These are phyloP conservation scores for Leucopternis melanops DNA, from an alignment of 2,113 vertebrate genomes.

Conservation along the genomic window DNA sequence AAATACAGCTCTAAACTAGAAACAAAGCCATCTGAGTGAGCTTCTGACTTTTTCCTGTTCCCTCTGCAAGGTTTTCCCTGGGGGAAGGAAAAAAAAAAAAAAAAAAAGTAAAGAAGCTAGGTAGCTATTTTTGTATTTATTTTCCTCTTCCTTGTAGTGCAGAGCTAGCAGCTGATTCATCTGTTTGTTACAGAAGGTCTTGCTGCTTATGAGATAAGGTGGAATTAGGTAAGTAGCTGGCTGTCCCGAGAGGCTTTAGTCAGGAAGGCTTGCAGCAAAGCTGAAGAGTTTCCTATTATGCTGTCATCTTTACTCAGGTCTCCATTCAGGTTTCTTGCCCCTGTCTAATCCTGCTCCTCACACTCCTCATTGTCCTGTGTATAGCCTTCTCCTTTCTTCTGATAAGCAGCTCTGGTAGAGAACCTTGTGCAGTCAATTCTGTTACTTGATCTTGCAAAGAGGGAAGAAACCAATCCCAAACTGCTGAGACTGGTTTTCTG, in stretches of 20 bases:
- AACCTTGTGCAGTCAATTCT: neutral
- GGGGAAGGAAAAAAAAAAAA: accelerated
- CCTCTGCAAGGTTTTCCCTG: neutral
- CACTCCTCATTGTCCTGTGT: neutral
- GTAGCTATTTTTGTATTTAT: neutral
- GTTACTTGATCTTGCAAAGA: neutral
- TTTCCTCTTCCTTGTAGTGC: neutral
- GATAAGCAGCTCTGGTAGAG: neutral
- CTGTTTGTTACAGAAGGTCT: neutral
- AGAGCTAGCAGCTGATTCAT: neutral
- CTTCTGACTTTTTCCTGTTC: neutral
- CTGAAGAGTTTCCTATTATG: neutral
- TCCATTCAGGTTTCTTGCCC: neutral
- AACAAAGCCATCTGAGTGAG: neutral
- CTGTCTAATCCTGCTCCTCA: neutral
- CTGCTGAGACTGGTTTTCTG: neutral
- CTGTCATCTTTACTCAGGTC: neutral
- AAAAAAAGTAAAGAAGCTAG: neutral
- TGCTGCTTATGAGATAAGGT: neutral
- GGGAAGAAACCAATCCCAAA: neutral
- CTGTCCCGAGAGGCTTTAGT: neutral
- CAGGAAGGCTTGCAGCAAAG: neutral
- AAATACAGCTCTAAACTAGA: neutral
- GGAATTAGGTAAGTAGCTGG: neutral
- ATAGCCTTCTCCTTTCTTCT: neutral